Base-by-base conservation (phyloP, 2,888 invertebrate genomes). In the Cetonia aurata region DNA sequence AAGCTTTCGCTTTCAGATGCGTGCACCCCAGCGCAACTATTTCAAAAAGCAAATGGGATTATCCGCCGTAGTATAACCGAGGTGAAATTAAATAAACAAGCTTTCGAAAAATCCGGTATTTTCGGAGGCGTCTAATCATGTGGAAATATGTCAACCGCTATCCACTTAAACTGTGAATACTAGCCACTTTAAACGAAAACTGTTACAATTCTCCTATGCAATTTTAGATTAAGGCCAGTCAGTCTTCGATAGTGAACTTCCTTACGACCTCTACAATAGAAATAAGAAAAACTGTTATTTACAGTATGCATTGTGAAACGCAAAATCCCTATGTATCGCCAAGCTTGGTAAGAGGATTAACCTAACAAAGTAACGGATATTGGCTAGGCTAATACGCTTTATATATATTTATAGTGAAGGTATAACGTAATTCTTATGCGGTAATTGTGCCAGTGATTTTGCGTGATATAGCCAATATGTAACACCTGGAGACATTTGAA, bases 71-170 rank as follows among this genome's bases (percentile, higher is more conserved):
- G 25, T 37, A 53, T 31, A n/a, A 44, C 17, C 37, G 42, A 52
- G 33, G 67, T 53, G 41, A 33, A 55, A 55, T 31, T 42, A 31
- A 52, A 44, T 41, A 56, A 41, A 48, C 52, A 44, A 12, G 13
- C 31, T 37, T 37, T 37, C 9, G 37, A 37, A 9, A 37, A 37
- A 10, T 37, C 37, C 37, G 37, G 37, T 37, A 37, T 37, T 37
- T 37, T 37, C 37, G 4, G 37, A 37, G 37, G 10, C 37, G 10
- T 8, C 37, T 9, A 37, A 37, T 37, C 37, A 37, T 37, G 37
- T 37, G 74, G 70, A 74, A 77, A 77, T 71, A 75, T 75, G 77
- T 77, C 77, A 77, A 76, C 37, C 37, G 75, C 71, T 73, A 75
- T 67, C 50, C 77, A 77, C 77, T 77, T 76, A 75, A 74, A 68